Base-by-base conservation (phyloP, 1,140 invertebrate species). In the Glossosoma conforme region DNA sequence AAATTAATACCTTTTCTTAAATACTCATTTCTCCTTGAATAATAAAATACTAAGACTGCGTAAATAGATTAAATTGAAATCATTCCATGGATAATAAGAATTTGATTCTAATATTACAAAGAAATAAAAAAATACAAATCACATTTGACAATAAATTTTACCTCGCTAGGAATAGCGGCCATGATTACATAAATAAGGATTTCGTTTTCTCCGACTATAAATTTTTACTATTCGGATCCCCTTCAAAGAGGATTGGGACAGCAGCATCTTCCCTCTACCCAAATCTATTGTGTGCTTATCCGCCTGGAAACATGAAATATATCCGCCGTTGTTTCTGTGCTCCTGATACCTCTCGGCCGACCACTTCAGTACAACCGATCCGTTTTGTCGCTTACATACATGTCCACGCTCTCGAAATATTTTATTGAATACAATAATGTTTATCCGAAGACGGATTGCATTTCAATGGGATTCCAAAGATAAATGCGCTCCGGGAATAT, bases 161-260 rank as follows among this genome's bases (percentile, higher is more conserved):
- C 14, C n/a, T n/a, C n/a, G n/a, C n/a, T 15, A 24, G 25, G 30
- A 6, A 44, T 20, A 43, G 20, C 11, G 14, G 17, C 17, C 32
- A 41, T 37, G 35, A 28, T 20, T 40, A 35, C 40, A 58, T 48
- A 54, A 48, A 56, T 53, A 48, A 53, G 50, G 42, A 37, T 58
- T 54, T 58, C 55, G 44, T 45, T 58, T 56, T 56, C 41, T 44
- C 37, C 44, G 52, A 36, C 52, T 30, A 54, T 54, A 54, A 54
- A 54, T 54, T 54, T 48, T 42, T 48, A 54, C 52, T 54, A 54
- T 54, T 54, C 52, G 45, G 51, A 58, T 58, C 55, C 55, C 55
- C 45, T 54, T 58, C 55, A 53, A 49, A 54, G 46, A 41, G 51
- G 55, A 58, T 58, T 46, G 43, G 36, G 41, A 56, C 38, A 24